Percentiles rank a stretch among this genome's conserved stretches.
These are phyloP conservation scores for Heliconius hermathena DNA, from an alignment of 1,140 invertebrate genomes.

Conservation along the genomic window DNA sequence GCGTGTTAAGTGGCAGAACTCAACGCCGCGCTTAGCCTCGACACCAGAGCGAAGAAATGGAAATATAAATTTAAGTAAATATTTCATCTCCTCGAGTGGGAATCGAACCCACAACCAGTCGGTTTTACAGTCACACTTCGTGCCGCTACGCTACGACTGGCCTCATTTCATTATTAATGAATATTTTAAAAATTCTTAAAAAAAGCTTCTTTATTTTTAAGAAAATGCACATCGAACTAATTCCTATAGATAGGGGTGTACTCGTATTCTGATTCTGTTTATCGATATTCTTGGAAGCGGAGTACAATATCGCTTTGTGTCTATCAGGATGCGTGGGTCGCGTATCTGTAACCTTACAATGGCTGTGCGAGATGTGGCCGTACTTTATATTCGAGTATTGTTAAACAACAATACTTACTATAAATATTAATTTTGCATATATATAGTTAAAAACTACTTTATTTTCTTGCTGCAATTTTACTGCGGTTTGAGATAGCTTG, in stretches of 20 bases:
- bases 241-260: conserved; percentile 10
- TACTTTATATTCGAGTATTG: conserved; percentile 2
- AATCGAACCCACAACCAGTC: too few species aligned
- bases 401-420: background rate
- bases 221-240: background rate
- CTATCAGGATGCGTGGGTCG: conserved; percentile 51
- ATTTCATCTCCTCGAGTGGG: too few species aligned
- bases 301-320: conserved; percentile 64
- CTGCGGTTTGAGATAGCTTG: too few species aligned
- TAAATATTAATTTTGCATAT: background rate
- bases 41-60: too few species aligned
- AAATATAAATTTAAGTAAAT: too few species aligned
- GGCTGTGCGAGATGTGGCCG: background rate
- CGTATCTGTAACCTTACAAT: conserved; percentile 36
- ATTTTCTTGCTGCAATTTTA: background rate
- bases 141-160: too few species aligned
- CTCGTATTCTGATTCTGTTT: conserved; percentile 34
- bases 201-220: background rate
- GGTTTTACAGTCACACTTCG: too few species aligned
- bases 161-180: background rate
- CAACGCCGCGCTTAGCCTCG: too few species aligned
- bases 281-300: conserved; percentile 52
- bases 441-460: background rate
- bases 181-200: background rate
- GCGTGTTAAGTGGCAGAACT: too few species aligned